Evolutionary conservation across 2,113 vertebrate genomes (phyloP), one percentile per base, ranked within the genome.

Genomic region (Sakesphorus luctuosus): DNA sequence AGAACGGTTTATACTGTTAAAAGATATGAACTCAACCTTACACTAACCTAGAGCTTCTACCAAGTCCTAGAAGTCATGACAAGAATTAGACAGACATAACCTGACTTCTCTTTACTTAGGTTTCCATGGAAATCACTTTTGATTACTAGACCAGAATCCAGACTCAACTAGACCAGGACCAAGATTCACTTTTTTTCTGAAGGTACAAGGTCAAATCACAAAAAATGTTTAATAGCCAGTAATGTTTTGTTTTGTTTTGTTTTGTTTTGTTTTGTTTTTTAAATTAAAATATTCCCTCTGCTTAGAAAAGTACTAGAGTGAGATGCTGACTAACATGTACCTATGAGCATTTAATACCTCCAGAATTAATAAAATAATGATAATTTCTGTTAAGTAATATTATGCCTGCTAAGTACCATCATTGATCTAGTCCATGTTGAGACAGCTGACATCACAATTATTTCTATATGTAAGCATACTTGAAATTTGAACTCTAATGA

Each of bases 121-220:
- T 96, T 95, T 96, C 83, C 63, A 85, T 95, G 80, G 87, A 96
- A 97, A 93, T 67, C 20, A 73, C 35, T 92, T 96, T 84, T 87
- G 35, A 49, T 80, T 95, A 76, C n/a, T 79, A 93, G 67, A 77
- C 13, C 44, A 40, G 66, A 47, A 89, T 55, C 21, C 23, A 86
- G 38, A 76, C 47, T 90, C 40, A 43, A 76, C n/a, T 79, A 93
- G 67, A 77, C 11, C 44, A 40, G 66, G 55, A 89, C 59, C 21
- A 20, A 86, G 38, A 76, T 43, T 90, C 80, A 89, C 46, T 84
- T 67, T 82, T 88, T 68, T 68, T 29, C 36, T 43, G 52, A 88
- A 91, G 47, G 83, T 44, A 52, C 36, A 75, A 93, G 61, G 67
- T 91, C 77, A 95, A 93, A 75, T 18, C 33, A 93, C 50, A 83